Conservation (phyloP, 2,113 vertebrate genomes). For the Bungarus multicinctus region DNA sequence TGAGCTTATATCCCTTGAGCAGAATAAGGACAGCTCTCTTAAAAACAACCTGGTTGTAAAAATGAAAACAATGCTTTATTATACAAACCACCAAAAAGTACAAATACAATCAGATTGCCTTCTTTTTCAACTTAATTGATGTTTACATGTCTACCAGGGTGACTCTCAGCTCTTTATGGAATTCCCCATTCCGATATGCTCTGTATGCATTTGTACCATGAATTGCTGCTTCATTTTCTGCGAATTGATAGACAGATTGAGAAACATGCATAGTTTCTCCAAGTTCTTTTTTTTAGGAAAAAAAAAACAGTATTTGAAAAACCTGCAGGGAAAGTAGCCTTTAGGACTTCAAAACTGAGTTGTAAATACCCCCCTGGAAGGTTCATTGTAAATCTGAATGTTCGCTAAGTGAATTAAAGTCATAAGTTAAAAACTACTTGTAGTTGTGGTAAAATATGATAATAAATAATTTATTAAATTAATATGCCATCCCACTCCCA, state of each 20-base stretch:
- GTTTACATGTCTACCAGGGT: slow-evolving; percentile 28
- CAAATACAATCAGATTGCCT: slow-evolving; percentile 20
- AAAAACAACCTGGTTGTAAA: slow-evolving; percentile 32
- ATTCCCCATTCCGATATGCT: slow-evolving; percentile 8
- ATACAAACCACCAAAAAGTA: slow-evolving; percentile 31
- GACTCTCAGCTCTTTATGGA: slow-evolving; percentile 33
- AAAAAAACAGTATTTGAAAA: not conserved
- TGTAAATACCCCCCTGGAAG: not conserved
- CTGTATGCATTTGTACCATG: not conserved
- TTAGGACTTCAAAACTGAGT: not conserved
- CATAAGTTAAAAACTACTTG: not conserved
- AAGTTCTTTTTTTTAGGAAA: not conserved
- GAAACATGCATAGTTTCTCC: not conserved
- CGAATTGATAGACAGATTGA: not conserved
- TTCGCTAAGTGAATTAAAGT: not conserved
- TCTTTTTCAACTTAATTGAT: slow-evolving; percentile 26
- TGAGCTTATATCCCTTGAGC: slow-evolving; percentile 46
- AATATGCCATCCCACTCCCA: not conserved
- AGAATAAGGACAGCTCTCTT: not conserved
- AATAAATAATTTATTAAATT: not conserved
- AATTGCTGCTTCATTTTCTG: not conserved
- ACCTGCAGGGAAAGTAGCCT: not conserved
- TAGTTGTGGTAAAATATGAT: not conserved
- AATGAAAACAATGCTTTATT: slow-evolving; percentile 37
- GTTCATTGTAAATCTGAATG: not conserved